Evolutionary conservation across 2,113 vertebrate genomes (phyloP).

Genomic region (Neodon shergylaensis): DNA sequence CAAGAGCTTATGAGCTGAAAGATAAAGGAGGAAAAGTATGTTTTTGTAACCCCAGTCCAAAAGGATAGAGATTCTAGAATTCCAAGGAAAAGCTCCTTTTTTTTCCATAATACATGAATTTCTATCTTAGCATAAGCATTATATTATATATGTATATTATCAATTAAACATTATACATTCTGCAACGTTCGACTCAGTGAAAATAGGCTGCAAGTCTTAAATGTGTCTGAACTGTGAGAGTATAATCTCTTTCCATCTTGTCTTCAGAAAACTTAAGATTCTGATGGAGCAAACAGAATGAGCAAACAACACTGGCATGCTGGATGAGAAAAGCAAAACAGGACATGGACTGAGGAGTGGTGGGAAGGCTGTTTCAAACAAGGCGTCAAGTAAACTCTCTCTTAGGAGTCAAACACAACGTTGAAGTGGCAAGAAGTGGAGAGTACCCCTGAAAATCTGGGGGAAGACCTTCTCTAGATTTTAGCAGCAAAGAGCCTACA

Average conservation of each 20-base stretch:
- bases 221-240: neutral
- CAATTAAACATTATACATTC: neutral
- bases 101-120: neutral
- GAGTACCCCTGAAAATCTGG: too few species aligned
- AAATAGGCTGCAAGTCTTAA: neutral
- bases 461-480: neutral
- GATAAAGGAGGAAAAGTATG: neutral
- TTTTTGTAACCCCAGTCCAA: neutral
- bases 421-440: neutral
- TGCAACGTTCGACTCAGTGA: neutral
- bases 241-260: neutral
- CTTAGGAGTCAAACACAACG: neutral
- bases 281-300: neutral
- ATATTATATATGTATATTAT: neutral
- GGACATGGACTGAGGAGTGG: too few species aligned
- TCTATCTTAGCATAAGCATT: neutral
- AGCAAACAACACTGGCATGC: neutral
- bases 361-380: neutral
- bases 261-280: neutral
- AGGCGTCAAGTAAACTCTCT: neutral
- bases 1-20: neutral
- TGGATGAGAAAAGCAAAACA: neutral
- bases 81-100: neutral
- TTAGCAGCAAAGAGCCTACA: neutral
- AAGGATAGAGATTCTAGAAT: neutral